Percentiles rank a stretch among this genome's conserved stretches.
Conservation (phyloP, 1,140 invertebrate genomes). For the Drosophila arizonae region DNA sequence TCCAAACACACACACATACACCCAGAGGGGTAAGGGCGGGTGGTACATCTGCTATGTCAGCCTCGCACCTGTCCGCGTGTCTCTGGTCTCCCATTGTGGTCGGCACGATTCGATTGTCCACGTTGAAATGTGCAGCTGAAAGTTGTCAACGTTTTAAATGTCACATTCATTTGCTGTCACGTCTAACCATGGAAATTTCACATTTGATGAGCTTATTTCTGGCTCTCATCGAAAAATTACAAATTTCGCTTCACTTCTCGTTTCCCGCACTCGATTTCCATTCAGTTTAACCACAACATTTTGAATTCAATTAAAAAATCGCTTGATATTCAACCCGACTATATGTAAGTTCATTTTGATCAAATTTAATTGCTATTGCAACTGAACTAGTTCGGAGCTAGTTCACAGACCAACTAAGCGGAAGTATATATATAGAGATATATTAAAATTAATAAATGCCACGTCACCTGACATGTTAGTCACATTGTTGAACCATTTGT, state of each 20-base stretch:
- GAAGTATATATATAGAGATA: too few species aligned
- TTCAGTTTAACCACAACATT: neutral
- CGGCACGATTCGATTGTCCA: neutral
- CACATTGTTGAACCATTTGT: neutral
- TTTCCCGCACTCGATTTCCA: neutral
- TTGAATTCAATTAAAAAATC: too few species aligned
- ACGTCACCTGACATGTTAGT: too few species aligned
- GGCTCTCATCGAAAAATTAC: neutral
- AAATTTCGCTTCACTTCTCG: neutral
- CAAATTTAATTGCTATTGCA: too few species aligned
- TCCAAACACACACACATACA: neutral
- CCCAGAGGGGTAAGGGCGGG: neutral
- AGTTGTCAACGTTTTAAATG: constrained; percentile 19
- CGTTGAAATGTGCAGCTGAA: constrained; percentile 10
- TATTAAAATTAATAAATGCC: too few species aligned
- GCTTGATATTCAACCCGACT: too few species aligned
- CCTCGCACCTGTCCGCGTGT: neutral
- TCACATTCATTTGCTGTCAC: constrained; percentile 21
- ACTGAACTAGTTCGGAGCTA: too few species aligned
- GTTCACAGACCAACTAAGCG: too few species aligned
- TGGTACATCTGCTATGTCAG: neutral
- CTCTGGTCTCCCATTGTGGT: constrained; percentile 5
- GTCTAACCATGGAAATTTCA: neutral
- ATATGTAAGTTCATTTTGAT: too few species aligned
- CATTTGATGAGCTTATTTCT: neutral